Percentiles rank a stretch among this genome's conserved stretches.
Conservation (phyloP, 2,113 vertebrate genomes). For the Leptodactylus fuscus region DNA sequence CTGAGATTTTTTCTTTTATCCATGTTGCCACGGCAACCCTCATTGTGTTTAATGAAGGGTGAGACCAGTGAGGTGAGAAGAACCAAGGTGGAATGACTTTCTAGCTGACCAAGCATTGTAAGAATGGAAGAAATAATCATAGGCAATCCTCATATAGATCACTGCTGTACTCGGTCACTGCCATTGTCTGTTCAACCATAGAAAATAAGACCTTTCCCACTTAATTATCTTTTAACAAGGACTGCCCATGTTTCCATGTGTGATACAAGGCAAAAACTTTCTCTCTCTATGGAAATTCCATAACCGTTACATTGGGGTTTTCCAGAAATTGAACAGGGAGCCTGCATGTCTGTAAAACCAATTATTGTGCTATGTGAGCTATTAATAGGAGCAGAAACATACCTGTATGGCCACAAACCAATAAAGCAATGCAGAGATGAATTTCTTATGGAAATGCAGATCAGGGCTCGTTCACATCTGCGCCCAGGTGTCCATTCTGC, state of each 20-base stretch:
- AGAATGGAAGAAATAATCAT: constrained; percentile 10
- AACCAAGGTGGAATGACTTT: constrained; percentile 18
- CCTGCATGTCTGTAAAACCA: no score
- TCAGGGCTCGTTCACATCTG: no score
- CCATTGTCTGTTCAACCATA: background rate
- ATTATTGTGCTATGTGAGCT: no score
- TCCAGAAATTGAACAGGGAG: background rate
- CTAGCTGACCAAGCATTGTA: constrained; percentile 41
- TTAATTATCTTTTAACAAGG: constrained; percentile 3
- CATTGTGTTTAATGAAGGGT: constrained; percentile 39
- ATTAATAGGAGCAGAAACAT: no score
- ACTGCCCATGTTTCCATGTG: background rate
- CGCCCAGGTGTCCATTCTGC: no score
- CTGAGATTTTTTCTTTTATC: constrained; percentile 9
- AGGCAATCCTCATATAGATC: constrained; percentile 32
- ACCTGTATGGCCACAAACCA: no score
- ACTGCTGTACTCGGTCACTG: background rate
- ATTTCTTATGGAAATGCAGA: no score
- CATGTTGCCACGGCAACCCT: constrained; percentile 37
- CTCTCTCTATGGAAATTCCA: background rate
- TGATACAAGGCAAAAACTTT: background rate
- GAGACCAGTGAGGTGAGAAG: constrained; percentile 33
- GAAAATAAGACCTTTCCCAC: constrained; percentile 13
- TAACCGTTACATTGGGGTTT: background rate
- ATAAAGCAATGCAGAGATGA: no score